Evolutionary conservation across 2,888 invertebrate genomes (phyloP).

Genomic region (Pocota personata): DNA sequence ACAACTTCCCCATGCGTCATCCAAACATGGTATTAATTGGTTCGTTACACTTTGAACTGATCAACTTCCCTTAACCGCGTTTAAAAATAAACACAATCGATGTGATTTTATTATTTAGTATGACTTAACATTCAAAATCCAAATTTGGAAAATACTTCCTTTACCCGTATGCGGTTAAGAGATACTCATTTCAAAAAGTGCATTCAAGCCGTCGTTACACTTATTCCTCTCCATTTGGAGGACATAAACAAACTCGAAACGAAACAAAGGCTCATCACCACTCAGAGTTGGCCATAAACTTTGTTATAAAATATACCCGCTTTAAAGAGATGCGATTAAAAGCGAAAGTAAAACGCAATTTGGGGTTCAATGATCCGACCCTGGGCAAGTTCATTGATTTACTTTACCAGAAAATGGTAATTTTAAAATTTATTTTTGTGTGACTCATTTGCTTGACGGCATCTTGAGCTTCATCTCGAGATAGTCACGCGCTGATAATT

Average conservation of each 20-base stretch:
- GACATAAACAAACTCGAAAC: background rate
- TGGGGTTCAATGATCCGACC: background rate
- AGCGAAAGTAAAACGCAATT: conserved; percentile 13
- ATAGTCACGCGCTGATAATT: background rate
- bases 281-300: background rate
- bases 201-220: background rate
- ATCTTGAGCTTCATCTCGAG: background rate
- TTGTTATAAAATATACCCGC: background rate
- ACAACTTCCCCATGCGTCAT: conserved; percentile 5
- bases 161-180: background rate
- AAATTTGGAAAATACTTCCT: conserved; percentile 11
- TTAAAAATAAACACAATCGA: conserved; percentile 11
- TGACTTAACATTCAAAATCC: conserved; percentile 8
- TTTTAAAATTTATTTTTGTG: background rate
- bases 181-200: background rate
- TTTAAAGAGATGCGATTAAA: background rate
- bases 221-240: background rate
- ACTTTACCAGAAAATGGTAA: background rate
- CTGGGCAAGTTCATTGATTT: background rate
- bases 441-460: background rate
- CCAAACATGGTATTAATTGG: background rate
- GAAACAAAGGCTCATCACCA: background rate
- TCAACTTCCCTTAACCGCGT: background rate
- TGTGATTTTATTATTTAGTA: background rate
- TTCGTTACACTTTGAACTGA: conserved; percentile 16